Conservation (phyloP, 2,797 vertebrate genomes). For the Myripristis murdjan region DNA sequence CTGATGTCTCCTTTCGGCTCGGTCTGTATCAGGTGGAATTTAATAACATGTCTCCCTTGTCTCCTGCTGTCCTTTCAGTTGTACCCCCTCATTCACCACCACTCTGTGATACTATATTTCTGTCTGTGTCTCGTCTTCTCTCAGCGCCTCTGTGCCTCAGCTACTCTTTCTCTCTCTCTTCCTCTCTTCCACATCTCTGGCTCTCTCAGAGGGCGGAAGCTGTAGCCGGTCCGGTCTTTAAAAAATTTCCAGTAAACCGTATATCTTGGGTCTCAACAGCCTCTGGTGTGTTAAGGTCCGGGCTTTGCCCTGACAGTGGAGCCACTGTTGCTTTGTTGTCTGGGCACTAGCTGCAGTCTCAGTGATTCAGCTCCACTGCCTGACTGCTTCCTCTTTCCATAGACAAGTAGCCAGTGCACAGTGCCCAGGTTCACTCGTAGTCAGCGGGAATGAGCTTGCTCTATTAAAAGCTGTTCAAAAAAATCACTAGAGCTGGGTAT, state of each 20-base stretch:
- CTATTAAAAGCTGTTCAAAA: too few species aligned
- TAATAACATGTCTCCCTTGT: slow-evolving; percentile 50
- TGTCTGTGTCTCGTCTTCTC: slow-evolving; percentile 20
- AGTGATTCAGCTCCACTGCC: not conserved
- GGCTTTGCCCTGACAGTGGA: not conserved
- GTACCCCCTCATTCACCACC: slow-evolving; percentile 42
- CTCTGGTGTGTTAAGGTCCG: slow-evolving; percentile 27
- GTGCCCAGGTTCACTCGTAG: too few species aligned
- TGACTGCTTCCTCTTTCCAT: not conserved
- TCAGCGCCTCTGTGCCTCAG: slow-evolving; percentile 7
- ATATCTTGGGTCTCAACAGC: slow-evolving; percentile 23
- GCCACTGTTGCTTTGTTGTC: not conserved
- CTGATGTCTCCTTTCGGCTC: slow-evolving; percentile 5
- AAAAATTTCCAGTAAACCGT: slow-evolving; percentile 42
- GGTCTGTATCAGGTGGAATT: slow-evolving; percentile 12
- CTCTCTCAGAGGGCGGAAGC: too few species aligned
- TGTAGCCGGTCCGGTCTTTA: not conserved
- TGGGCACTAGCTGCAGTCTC: not conserved
- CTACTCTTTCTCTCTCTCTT: slow-evolving; percentile 28
- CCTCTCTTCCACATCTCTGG: slow-evolving; percentile 8
- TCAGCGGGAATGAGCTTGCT: too few species aligned
- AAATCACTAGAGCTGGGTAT: too few species aligned
- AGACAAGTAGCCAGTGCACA: too few species aligned
- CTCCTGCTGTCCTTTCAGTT: slow-evolving; percentile 43
- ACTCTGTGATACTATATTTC: slow-evolving; percentile 37